These are phyloP conservation scores for Psittacula derbiana DNA, from an alignment of 2,797 vertebrate genomes.

Conservation along the genomic window DNA sequence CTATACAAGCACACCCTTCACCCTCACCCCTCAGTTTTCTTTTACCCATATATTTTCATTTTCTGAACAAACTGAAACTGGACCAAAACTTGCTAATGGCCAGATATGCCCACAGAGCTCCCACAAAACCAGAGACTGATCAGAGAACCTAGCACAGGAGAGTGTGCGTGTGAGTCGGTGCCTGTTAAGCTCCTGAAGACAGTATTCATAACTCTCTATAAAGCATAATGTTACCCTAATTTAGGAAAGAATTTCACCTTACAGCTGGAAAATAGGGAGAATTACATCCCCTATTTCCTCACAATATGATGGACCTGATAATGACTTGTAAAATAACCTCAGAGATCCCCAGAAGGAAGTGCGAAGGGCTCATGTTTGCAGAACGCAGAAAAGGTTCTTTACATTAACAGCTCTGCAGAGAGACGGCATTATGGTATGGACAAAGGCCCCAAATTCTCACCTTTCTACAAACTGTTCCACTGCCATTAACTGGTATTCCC, in stretches of 20 bases:
- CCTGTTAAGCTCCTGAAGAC: background rate
- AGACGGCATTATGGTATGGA: background rate
- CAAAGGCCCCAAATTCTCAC: background rate
- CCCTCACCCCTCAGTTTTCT: background rate
- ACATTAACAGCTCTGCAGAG: background rate
- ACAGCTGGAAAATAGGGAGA: accelerated
- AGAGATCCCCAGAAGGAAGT: background rate
- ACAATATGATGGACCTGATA: background rate
- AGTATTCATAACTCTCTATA: background rate
- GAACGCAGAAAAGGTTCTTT: background rate
- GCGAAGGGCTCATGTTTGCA: background rate
- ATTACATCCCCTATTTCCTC: background rate
- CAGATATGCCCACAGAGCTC: background rate
- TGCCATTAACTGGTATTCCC: background rate
- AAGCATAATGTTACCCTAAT: background rate
- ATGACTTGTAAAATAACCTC: background rate
- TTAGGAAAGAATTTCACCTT: background rate
- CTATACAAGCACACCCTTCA: background rate
- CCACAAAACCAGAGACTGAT: background rate
- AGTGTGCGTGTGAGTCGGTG: accelerated
- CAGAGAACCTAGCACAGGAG: background rate
- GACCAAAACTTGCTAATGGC: background rate
- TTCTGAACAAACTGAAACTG: background rate
- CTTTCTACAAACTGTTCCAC: background rate
- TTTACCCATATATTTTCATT: background rate